Evolutionary conservation across 1,140 invertebrate genomes (phyloP).

Genomic region (Euwallacea similis): DNA sequence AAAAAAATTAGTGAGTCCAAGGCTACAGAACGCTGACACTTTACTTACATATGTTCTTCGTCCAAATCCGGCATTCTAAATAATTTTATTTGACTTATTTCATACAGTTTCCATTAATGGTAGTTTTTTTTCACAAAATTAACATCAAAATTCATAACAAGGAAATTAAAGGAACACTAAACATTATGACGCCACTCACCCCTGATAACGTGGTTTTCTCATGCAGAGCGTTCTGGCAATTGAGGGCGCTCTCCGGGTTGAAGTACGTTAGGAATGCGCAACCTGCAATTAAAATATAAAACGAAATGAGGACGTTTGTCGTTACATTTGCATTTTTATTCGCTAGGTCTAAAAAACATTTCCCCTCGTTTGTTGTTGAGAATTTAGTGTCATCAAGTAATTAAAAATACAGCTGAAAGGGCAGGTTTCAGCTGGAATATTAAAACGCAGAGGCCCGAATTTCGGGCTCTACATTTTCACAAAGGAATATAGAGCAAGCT

Average conservation of each 20-base stretch:
- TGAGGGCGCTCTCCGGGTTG: conserved; percentile 88
- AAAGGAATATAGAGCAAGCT: not conserved
- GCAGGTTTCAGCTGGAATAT: not conserved
- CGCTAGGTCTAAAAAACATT: not conserved
- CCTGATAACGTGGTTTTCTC: conserved; percentile 96
- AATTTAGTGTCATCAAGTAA: conserved; percentile 1
- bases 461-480: not conserved
- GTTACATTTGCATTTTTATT: conserved; percentile 22
- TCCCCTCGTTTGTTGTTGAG: not conserved
- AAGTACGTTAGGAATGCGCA: conserved; percentile 98
- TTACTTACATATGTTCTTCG: not conserved
- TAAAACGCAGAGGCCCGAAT: conserved; percentile 2
- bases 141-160: conserved; percentile 15
- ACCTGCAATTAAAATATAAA: conserved; percentile 66
- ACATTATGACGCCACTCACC: conserved; percentile 69
- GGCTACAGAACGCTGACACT: not conserved
- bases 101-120: not conserved
- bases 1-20: not conserved
- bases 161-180: conserved; percentile 21
- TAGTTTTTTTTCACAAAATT: not conserved
- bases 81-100: not conserved
- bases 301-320: conserved; percentile 13
- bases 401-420: conserved; percentile 1
- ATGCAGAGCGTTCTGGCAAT: conserved; percentile 90
- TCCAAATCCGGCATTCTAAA: not conserved